These are phyloP conservation scores for Himalopsyche anomala DNA, from an alignment of 2,888 invertebrate genomes.

Conservation along the genomic window DNA sequence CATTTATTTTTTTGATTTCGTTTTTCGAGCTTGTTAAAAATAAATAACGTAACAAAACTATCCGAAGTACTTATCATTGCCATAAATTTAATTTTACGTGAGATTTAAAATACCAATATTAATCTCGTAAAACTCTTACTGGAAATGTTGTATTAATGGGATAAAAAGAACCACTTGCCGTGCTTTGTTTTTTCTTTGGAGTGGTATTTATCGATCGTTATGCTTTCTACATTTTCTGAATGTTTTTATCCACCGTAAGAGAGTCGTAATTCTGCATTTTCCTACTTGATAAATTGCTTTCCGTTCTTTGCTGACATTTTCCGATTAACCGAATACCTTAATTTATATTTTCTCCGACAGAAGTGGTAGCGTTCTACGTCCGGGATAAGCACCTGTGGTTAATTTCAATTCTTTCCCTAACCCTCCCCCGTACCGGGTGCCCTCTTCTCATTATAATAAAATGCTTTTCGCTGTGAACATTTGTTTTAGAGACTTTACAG, in stretches of 20 bases:
- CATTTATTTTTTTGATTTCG: too few relatives aligned
- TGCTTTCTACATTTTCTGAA: constrained; percentile 23
- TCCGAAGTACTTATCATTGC: too few relatives aligned
- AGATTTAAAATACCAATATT: neutral
- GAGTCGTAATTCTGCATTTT: constrained; percentile 35
- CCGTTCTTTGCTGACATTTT: constrained; percentile 32
- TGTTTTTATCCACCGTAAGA: constrained; percentile 36
- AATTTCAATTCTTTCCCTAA: constrained; percentile 12
- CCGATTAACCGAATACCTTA: constrained; percentile 46
- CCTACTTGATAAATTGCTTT: constrained; percentile 36
- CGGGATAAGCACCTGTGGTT: constrained; percentile 39
- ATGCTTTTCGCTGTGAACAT: neutral
- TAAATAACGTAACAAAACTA: too few relatives aligned
- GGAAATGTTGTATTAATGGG: constrained; percentile 2
- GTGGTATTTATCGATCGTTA: constrained; percentile 26
- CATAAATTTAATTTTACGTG: too few relatives aligned
- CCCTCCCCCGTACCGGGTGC: neutral
- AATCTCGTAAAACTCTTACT: neutral
- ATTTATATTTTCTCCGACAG: constrained; percentile 44
- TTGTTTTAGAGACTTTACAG: constrained; percentile 5
- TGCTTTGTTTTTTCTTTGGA: neutral
- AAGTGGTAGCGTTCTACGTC: constrained; percentile 1
- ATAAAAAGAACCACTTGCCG: neutral
- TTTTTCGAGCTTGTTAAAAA: too few relatives aligned
- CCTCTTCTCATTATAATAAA: constrained; percentile 16